Evolutionary conservation across 2,888 invertebrate genomes (phyloP), one percentile per base, ranked within the genome.

Genomic region (Sipunculus nudus): DNA sequence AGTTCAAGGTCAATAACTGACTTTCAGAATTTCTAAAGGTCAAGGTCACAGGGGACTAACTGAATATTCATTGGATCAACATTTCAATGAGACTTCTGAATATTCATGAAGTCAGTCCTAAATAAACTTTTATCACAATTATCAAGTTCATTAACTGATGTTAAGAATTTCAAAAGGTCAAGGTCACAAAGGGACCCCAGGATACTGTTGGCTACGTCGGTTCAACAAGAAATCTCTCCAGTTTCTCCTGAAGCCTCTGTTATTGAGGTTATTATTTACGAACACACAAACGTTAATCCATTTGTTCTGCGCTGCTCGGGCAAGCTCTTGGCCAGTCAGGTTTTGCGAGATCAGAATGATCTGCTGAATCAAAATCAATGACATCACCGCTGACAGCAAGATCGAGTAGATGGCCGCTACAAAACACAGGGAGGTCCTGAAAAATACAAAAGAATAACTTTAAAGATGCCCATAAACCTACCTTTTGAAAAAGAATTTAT

Each of bases 321-420:
- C 75, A 19, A 79, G 64, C 60, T 82, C 82, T 63, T 81, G 80
- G 2, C 75, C 74, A 0, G 82, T 82, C 21, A 77, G 25, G 64
- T 81, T 80, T 64, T 81, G 81, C 25, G 75, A 76, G 58, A 82
- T 80, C 45, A 79, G 72, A 6, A 79, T 26, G n/a, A 75, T 13
- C 65, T 81, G 81, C 49, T 77, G 72, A 6, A 80, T 21, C 19
- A 80, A 70, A 8, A 76, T 73, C 16, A 74, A 19, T 8, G 58
- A 54, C 74, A 81, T 76, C 19, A 74, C 47, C 19, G 60, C 46
- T 5, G 74, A 55, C 29, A 68, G 72, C 10, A 75, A 47, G 31
- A 73, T 38, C 3, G 74, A 63, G 66, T 81, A 81, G 48, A 68
- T 68, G 0, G 75, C 76, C 23, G 71, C 62, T 13, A 78, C 79